phyloP scores from a whole-genome alignment of 2,113 vertebrate genomes.

The Salvelinus alpinus region DNA sequence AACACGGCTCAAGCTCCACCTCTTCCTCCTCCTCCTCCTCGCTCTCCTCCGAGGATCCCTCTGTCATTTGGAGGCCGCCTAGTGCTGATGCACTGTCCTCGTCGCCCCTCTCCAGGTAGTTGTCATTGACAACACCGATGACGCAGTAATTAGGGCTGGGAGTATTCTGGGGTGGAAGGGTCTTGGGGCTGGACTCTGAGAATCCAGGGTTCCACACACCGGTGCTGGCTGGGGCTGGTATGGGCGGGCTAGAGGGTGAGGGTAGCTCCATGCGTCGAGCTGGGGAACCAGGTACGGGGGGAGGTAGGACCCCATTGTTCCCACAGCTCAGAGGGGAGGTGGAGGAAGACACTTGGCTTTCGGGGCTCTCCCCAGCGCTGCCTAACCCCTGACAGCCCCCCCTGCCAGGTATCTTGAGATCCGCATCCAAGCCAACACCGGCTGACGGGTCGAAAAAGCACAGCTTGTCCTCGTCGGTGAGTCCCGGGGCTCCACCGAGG shows the following conservation, averaged over 20 bases:
- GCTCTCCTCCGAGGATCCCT: constrained; percentile 63
- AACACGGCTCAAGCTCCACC: constrained; percentile 59
- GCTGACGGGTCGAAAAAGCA: constrained; percentile 81
- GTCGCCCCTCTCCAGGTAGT: constrained; percentile 43
- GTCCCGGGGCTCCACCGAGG: constrained; percentile 72
- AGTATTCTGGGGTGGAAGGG: constrained; percentile 61
- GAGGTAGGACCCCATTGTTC: constrained; percentile 62
- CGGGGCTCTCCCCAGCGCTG: constrained; percentile 65
- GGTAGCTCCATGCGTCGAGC: constrained; percentile 36
- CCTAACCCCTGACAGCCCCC: constrained; percentile 49
- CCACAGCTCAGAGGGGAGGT: constrained; percentile 64
- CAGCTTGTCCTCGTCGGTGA: constrained; percentile 91
- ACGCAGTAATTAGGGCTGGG: constrained; percentile 63
- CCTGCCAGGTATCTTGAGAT: constrained; percentile 72
- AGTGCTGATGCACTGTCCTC: constrained; percentile 2
- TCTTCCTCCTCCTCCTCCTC: constrained; percentile 66
- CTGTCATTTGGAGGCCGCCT: constrained; percentile 24
- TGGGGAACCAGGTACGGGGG: constrained; percentile 67
- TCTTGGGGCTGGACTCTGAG: constrained; percentile 51
- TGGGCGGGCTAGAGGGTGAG: constrained; percentile 16
- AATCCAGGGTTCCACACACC: constrained; percentile 76
- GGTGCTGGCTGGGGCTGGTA: constrained; percentile 58
- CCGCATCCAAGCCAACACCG: constrained; percentile 71
- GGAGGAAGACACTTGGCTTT: constrained; percentile 71
- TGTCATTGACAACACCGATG: constrained; percentile 62